Percentiles rank a stretch among this genome's conserved stretches.
Conservation (phyloP, 2,888 invertebrate genomes). For the Leptogaster cylindrica region DNA sequence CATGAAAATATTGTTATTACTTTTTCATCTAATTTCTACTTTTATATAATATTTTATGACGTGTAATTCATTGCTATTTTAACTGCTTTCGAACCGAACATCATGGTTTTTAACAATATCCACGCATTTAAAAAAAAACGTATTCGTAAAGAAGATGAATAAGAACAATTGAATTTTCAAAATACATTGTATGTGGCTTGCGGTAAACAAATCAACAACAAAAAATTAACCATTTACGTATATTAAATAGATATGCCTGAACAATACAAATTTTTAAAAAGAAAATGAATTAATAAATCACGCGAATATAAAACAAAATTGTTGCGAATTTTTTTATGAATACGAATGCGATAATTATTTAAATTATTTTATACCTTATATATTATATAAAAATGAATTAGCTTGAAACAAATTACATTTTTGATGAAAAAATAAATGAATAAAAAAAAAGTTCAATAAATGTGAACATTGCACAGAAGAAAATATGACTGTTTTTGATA, state of each 20-base stretch:
- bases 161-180: too few relatives aligned
- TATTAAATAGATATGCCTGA: conserved; percentile 16
- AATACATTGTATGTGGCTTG: too few relatives aligned
- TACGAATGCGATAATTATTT: background rate
- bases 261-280: conserved; percentile 20
- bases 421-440: too few relatives aligned
- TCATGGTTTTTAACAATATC: too few relatives aligned
- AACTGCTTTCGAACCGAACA: too few relatives aligned
- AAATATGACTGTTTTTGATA: conserved; percentile 31
- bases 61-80: too few relatives aligned
- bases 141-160: too few relatives aligned
- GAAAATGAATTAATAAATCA: background rate
- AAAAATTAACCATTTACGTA: conserved; percentile 2
- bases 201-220: conserved; percentile 36
- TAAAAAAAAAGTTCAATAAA: too few relatives aligned
- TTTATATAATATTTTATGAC: too few relatives aligned
- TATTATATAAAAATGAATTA: conserved; percentile 1
- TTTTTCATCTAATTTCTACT: too few relatives aligned
- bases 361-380: conserved; percentile 14
- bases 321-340: conserved; percentile 7
- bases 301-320: conserved; percentile 2
- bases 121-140: too few relatives aligned
- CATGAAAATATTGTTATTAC: too few relatives aligned
- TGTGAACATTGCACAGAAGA: conserved; percentile 6
- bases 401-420: background rate